Evolutionary conservation across 1,140 invertebrate species (phyloP).

Genomic region (Trichomalopsis sarcophagae): DNA sequence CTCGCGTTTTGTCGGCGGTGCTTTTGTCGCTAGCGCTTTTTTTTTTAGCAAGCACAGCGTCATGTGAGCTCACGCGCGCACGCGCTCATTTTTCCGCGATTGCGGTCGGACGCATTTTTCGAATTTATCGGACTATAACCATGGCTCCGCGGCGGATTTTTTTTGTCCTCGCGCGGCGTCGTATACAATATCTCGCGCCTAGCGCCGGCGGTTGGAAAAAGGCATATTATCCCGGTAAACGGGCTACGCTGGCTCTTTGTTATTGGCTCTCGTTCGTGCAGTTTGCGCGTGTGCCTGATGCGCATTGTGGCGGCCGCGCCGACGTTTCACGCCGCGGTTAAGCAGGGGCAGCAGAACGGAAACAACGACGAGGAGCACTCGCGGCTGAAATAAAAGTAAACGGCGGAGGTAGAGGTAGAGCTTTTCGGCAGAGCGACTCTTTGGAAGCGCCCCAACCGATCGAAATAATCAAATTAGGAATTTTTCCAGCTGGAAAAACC

Average conservation of each 20-base stretch:
- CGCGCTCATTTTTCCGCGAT: constrained; percentile 47
- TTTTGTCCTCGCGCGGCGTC: neutral
- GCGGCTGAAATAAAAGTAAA: neutral
- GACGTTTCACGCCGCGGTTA: neutral
- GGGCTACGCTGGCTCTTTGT: neutral
- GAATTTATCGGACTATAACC: constrained; percentile 59
- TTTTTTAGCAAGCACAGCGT: neutral
- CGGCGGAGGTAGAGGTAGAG: neutral
- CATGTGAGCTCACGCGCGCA: neutral
- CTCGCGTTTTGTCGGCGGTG: constrained; percentile 48
- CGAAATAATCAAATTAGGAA: constrained; percentile 49
- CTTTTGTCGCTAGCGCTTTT: constrained; percentile 7
- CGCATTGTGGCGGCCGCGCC: neutral
- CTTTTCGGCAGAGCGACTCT: constrained; percentile 30
- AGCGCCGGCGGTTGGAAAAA: neutral
- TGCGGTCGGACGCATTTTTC: constrained; percentile 51
- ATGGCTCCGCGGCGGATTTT: neutral
- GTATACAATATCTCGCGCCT: neutral
- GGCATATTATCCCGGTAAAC: constrained; percentile 22
- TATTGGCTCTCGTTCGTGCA: neutral
- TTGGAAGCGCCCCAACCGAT: constrained; percentile 24
- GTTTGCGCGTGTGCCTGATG: neutral
- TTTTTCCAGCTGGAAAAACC: constrained; percentile 26
- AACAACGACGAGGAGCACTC: neutral
- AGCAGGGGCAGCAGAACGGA: neutral